Evolutionary conservation across 2,888 invertebrate genomes (phyloP), one percentile per base, ranked within the genome.

Genomic region (Scaptodrosophila latifasciaeformis): DNA sequence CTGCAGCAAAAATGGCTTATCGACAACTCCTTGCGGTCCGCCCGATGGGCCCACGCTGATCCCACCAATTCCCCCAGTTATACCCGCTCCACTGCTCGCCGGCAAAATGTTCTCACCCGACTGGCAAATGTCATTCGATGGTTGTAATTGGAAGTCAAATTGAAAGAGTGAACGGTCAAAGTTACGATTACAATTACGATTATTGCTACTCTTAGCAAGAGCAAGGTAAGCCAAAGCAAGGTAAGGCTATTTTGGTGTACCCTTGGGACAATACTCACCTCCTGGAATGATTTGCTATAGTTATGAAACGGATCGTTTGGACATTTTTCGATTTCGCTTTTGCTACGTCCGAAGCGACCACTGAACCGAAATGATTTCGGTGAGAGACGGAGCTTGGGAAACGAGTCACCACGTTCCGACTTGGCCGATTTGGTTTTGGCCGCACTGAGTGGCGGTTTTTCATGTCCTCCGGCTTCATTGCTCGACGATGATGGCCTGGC

Each of bases 1-100:
- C 71, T 94, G 94, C 47, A 96, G 88, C 29, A 96, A 88, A 82
- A 95, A 95, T n/a, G 93, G 93, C 77, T 95, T 95, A 75, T 93
- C 93, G 6, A 92, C 91, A 1, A 89, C 87, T 0, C 91, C 93
- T 55, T 90, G 90, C 1, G 95, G 93, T 13, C 92, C 89, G 1
- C 90, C 89, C 44, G 69, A 70, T 17, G 76, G 68, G 7, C 71
- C 67, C 9, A 76, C 65, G 37, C 70, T 79, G 18, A 78, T 71
- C 59, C 71, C 68, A 2, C 74, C 74, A 12, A 75, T 62, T 44
- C 83, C 83, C 1, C 77, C 66, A 10, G 58, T 54, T 1, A 69
- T 65, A 1, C 68, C 68, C 10, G 75, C 76, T 7, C 67, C 62
- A 49, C 72, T 69, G 17, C 72, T 72, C 3, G 76, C 72, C 6